These are phyloP conservation scores for Ormyrus thymus DNA, from an alignment of 2,888 invertebrate species.

Conservation along the genomic window DNA sequence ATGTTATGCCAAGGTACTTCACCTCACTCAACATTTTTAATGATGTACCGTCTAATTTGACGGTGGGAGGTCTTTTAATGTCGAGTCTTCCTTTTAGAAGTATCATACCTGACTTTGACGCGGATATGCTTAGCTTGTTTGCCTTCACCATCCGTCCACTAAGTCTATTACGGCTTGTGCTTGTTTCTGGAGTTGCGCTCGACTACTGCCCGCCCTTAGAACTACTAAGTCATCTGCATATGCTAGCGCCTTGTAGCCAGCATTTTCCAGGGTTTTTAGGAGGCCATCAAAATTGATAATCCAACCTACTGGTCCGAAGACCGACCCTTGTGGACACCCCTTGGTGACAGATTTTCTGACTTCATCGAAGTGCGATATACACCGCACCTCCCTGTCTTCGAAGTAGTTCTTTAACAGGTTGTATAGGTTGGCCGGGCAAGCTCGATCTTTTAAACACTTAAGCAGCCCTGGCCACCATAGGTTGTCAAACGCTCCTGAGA, in stretches of 20 bases:
- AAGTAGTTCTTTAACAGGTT: conserved; percentile 39
- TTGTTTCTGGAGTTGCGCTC: background rate
- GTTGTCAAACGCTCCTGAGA: conserved; percentile 55
- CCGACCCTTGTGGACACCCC: conserved; percentile 54
- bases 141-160: background rate
- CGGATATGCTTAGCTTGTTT: conserved; percentile 41
- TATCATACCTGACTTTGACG: conserved; percentile 40
- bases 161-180: background rate
- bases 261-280: background rate
- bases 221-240: conserved; percentile 10
- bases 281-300: conserved; percentile 46
- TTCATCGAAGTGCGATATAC: background rate
- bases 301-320: conserved; percentile 51
- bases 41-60: conserved; percentile 7
- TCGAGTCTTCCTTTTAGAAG: conserved; percentile 2
- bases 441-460: background rate
- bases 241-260: conserved; percentile 12
- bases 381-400: conserved; percentile 1
- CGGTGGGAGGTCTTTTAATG: background rate
- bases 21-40: too few relatives aligned
- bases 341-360: conserved; percentile 8
- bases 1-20: too few relatives aligned
- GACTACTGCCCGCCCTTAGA: background rate
- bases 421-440: conserved; percentile 52
- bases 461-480: conserved; percentile 54